Evolutionary conservation across 2,797 vertebrate genomes (phyloP), one percentile per base, ranked within the genome.

Genomic region (Phoxinus dragarum): DNA sequence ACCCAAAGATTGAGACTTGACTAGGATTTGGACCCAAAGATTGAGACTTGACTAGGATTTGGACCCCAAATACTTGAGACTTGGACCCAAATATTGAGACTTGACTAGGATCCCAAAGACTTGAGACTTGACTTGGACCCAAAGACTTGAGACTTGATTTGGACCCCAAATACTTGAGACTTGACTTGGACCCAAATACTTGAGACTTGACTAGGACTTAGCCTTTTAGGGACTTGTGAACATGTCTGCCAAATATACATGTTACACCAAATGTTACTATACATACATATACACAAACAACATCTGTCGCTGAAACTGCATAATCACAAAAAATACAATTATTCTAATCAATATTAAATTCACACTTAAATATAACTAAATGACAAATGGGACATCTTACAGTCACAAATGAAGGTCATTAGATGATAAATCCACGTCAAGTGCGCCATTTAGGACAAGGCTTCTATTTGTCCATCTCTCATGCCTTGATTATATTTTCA

Each of bases 401-500:
- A 11, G 27, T 64, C 12, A 34, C 27, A 66, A 7, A 34, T 17
- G 6, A 66, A 66, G 61, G 31, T 34, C 64, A 17, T 27, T 66
- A 64, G 12, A 64, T 11, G 54, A n/a, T 16, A 31, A 64, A 31
- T 31, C 27, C 27, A 17, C 0, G 3, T 76, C 31, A 38, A 54
- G 31, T 38, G 14, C 11, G 12, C 49, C 34, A 56, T 76, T 76
- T 76, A 56, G 49, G 74, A 76, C 34, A 12, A 76, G 34, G 49
- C 49, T 19, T 54, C 59, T 64, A 3, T 31, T 14, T 66, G 14
- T 34, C 14, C 23, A n/a, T 84, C 72, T 75, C 54, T 68, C 59
- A 31, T 69, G 86, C 90, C 90, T 84, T 16, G 34, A 21, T 14
- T 47, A 34, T 68, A 38, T 67, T 61, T 54, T 38, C 1, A 0